Evolutionary conservation across 30 jellyfish, hydroid and myxozoan species (phyloP), one percentile per base, ranked within the genome.

Genomic region (Aurelia aurita): DNA sequence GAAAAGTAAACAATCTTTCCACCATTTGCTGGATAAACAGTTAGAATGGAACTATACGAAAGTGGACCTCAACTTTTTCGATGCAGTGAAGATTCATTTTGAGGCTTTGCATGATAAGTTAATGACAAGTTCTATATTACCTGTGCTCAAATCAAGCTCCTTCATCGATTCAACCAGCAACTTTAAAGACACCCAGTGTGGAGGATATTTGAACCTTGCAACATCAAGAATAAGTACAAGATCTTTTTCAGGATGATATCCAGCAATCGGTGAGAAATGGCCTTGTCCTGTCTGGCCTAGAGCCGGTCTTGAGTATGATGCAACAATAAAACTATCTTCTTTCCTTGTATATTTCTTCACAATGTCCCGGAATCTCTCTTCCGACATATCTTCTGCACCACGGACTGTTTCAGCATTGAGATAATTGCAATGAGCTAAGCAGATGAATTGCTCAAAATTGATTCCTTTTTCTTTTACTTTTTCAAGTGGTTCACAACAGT

Each of bases 221-320:
- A 84, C 96, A 71, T 90, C 97, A 45, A 90, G 80, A 3, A 90
- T 77, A 14, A 90, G 72, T 9, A 90, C 90, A 78, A 90, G 66
- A 69, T 90, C 97, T 72, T 58, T 77, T 14, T 69, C 87, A n/a
- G 92, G 94, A 58, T 90, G 80, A 63, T 83, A 90, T 12, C 93
- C 97, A 55, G 92, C 97, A 16, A 90, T 84, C 35, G 97, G 97
- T 10, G 97, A 83, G 85, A 83, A 90, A 83, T 90, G 97, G 39
- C 97, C 97, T 27, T 79, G 93, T 19, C 97, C 97, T 18, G 97
- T 82, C 73, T 90, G 97, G 6, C 77, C 69, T 21, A 90, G 78
- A 7, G 82, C 81, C 2, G 77, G 43, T 58, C 97, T 71, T 20
- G 97, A 83, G 63, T 90, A 90, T 19, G 97, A 90, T 16, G 80